Evolutionary conservation across 1,140 invertebrate genomes (phyloP), one percentile per base, ranked within the genome.

Genomic region (Sitobion miscanthi): DNA sequence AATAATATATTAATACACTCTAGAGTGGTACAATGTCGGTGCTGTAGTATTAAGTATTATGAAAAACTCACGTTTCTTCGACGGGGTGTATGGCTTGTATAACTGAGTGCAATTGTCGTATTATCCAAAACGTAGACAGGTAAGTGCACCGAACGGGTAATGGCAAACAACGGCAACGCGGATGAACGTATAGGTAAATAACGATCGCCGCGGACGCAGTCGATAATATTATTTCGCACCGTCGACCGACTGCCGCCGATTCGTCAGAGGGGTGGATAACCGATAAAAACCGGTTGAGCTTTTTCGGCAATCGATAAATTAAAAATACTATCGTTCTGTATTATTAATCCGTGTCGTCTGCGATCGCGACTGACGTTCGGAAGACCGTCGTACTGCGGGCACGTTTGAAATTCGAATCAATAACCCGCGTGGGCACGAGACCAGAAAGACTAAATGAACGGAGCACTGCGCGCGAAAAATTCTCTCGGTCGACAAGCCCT

Each of bases 31-130:
- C 8, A 57, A 57, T 57, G 21, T 21, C 11, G 62, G 62, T 14
- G 8, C 21, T 14, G 25, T 30, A 25, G 25, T 30, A 25, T 57
- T 57, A 77, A 17, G 62, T 17, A 77, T 6, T n/a, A 77, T 4
- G 14, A 77, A 89, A 54, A 52, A 89, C 87, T 89, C 35, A 89
- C 87, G 47, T 38, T 20, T 38, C 87, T 38, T 89, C n/a, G 87
- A 89, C 20, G 87, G 49, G 8, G 87, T 89, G 54, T 89, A 89
- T 54, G 20, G 87, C 49, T n/a, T 38, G 20, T n/a, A 21, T 8
- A 30, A n/a, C 30, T 4, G 30, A 77, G 62, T 83, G 42, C 83
- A 25, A 21, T 30, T 42, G 83, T 45, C 21, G 38, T 86, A 77
- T 77, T 77, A 77, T 77, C 62, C 62, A 77, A 77, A 77, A 77